phyloP scores from a whole-genome alignment of 2,888 invertebrate species.

The Sinelater perroti region DNA sequence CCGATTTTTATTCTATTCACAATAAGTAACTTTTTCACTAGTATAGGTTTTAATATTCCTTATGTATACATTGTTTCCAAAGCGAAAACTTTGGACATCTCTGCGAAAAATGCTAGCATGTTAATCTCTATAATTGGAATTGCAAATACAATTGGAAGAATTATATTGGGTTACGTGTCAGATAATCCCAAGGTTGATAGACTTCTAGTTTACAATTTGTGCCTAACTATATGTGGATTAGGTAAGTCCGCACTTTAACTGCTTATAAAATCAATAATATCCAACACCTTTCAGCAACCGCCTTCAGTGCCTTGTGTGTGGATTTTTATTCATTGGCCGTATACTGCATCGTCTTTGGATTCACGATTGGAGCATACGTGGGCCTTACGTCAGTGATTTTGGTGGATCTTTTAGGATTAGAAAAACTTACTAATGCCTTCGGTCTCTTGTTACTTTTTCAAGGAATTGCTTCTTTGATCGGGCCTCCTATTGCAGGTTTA shows the following conservation, averaged over 20 bases:
- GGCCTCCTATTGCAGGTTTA: slow-evolving; percentile 92
- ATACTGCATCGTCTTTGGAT: slow-evolving; percentile 85
- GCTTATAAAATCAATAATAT: neutral
- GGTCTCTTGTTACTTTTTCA: slow-evolving; percentile 92
- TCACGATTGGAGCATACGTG: slow-evolving; percentile 94
- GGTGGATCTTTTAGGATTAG: slow-evolving; percentile 92
- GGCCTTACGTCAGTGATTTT: slow-evolving; percentile 96
- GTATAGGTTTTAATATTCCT: slow-evolving; percentile 93
- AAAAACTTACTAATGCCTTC: slow-evolving; percentile 94
- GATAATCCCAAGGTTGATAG: slow-evolving; percentile 93
- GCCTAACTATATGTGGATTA: slow-evolving; percentile 87
- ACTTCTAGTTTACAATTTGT: slow-evolving; percentile 86
- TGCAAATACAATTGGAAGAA: slow-evolving; percentile 89
- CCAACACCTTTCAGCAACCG: slow-evolving; percentile 69
- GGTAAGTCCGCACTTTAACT: slow-evolving; percentile 67
- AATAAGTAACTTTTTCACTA: slow-evolving; percentile 93
- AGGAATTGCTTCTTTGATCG: slow-evolving; percentile 91
- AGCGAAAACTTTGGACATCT: slow-evolving; percentile 69
- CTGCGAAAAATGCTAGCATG: slow-evolving; percentile 69
- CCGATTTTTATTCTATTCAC: slow-evolving; percentile 89
- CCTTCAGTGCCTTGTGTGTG: slow-evolving; percentile 77
- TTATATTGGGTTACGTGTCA: slow-evolving; percentile 85
- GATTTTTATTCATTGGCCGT: slow-evolving; percentile 77
- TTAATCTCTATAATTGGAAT: slow-evolving; percentile 84
- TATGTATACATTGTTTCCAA: slow-evolving; percentile 85